Conservation (phyloP, 1,140 invertebrate genomes). For the Hypsibius dujardini region DNA sequence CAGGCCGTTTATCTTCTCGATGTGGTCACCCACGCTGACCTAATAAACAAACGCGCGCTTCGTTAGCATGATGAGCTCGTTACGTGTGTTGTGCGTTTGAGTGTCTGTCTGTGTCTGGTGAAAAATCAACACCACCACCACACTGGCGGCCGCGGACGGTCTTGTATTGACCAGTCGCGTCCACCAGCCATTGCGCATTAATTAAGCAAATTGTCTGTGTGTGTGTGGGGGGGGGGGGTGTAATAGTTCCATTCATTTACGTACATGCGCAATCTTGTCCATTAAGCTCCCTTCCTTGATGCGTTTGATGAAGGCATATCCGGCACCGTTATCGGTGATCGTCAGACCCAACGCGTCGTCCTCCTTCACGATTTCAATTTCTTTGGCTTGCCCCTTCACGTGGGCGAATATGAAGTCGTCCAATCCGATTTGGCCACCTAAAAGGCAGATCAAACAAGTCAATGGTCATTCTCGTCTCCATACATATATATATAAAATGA, state of each 20-base stretch:
- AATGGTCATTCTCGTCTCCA: too few species aligned
- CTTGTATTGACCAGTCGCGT: too few species aligned
- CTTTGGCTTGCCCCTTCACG: conserved; percentile 77
- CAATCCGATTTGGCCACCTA: conserved; percentile 77
- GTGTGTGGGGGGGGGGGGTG: too few species aligned
- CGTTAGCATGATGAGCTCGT: not conserved
- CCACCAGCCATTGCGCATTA: too few species aligned
- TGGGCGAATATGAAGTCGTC: conserved; percentile 98
- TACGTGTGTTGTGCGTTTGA: too few species aligned
- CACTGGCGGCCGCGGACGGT: too few species aligned
- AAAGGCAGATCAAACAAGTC: too few species aligned
- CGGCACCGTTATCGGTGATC: conserved; percentile 90
- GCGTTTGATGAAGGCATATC: conserved; percentile 88
- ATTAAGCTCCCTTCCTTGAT: conserved; percentile 85
- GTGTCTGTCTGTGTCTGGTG: too few species aligned
- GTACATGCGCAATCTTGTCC: conserved; percentile 49
- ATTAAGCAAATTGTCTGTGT: too few species aligned
- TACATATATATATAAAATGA: too few species aligned
- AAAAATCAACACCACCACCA: too few species aligned
- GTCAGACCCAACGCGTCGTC: conserved; percentile 87
- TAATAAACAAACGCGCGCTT: not conserved
- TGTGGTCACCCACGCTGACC: conserved; percentile 72
- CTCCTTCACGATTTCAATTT: conserved; percentile 77
- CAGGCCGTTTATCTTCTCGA: conserved; percentile 72
- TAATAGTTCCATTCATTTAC: not conserved